Evolutionary conservation across 1,140 invertebrate genomes (phyloP).

Genomic region (Platyura marginata): DNA sequence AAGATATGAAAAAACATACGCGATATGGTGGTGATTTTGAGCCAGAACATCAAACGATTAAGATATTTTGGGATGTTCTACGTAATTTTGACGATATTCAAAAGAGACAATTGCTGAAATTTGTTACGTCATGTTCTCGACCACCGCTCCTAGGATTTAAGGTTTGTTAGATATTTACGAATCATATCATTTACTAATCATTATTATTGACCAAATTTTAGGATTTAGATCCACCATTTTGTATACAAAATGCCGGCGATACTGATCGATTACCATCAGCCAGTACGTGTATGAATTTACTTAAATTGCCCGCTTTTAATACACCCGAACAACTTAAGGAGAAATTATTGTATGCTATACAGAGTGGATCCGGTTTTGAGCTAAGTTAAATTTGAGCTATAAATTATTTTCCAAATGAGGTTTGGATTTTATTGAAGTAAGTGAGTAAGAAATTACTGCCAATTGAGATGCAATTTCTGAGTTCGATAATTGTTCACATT

Average conservation of each 20-base stretch:
- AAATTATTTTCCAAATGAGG: too few species aligned
- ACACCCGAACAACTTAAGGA: slow-evolving; percentile 57
- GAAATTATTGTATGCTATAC: slow-evolving; percentile 85
- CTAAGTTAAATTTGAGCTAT: slow-evolving; percentile 72
- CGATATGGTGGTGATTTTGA: slow-evolving; percentile 73
- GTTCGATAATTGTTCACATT: too few species aligned
- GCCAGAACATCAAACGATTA: slow-evolving; percentile 55
- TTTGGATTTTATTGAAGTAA: too few species aligned
- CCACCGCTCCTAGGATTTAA: slow-evolving; percentile 96
- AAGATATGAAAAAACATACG: slow-evolving; percentile 70
- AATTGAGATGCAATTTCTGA: too few species aligned
- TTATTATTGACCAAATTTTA: slow-evolving; percentile 27
- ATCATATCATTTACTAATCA: too few species aligned
- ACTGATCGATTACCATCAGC: slow-evolving; percentile 80
- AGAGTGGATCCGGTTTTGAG: slow-evolving; percentile 90
- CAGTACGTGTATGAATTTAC: slow-evolving; percentile 93
- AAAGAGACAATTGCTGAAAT: slow-evolving; percentile 75
- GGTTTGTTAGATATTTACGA: slow-evolving; percentile 33
- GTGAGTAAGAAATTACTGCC: too few species aligned
- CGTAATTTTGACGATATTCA: slow-evolving; percentile 67
- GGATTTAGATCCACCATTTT: slow-evolving; percentile 87
- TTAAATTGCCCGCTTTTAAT: slow-evolving; percentile 85
- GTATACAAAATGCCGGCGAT: slow-evolving; percentile 79
- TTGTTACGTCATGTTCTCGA: slow-evolving; percentile 91
- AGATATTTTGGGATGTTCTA: slow-evolving; percentile 72